Evolutionary conservation across 2,888 invertebrate genomes (phyloP).

Genomic region (Elmis aenea): DNA sequence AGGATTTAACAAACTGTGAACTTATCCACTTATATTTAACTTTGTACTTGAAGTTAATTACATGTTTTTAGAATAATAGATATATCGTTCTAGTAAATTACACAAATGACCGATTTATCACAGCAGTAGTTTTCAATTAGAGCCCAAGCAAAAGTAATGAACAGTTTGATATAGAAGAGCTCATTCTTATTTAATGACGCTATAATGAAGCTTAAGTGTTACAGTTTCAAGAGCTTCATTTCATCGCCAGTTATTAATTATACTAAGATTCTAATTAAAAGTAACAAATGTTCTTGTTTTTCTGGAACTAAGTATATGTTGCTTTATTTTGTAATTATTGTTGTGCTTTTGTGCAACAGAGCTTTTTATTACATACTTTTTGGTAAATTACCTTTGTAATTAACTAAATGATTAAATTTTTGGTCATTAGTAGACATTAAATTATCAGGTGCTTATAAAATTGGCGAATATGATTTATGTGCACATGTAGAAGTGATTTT

Average conservation of each 20-base stretch:
- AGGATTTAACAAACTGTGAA: too few relatives aligned
- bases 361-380: too few relatives aligned
- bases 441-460: too few relatives aligned
- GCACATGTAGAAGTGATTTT: too few relatives aligned
- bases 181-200: slow-evolving; percentile 23
- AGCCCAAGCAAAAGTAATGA: slow-evolving; percentile 13
- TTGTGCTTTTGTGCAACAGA: neutral
- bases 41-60: too few relatives aligned
- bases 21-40: too few relatives aligned
- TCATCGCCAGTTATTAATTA: slow-evolving; percentile 29
- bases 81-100: too few relatives aligned
- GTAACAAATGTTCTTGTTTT: slow-evolving; percentile 25
- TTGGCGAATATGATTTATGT: too few relatives aligned
- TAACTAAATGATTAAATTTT: too few relatives aligned
- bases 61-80: too few relatives aligned
- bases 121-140: slow-evolving; percentile 17
- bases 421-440: too few relatives aligned
- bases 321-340: neutral
- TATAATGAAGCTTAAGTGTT: slow-evolving; percentile 29
- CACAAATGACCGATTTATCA: slow-evolving; percentile 11
- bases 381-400: too few relatives aligned
- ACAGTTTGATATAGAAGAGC: slow-evolving; percentile 15
- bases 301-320: slow-evolving; percentile 1
- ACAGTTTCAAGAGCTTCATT: slow-evolving; percentile 26
- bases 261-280: slow-evolving; percentile 25